Evolutionary conservation across 2,888 invertebrate species (phyloP), one percentile per base, ranked within the genome.

Genomic region (Cantharis rufa): DNA sequence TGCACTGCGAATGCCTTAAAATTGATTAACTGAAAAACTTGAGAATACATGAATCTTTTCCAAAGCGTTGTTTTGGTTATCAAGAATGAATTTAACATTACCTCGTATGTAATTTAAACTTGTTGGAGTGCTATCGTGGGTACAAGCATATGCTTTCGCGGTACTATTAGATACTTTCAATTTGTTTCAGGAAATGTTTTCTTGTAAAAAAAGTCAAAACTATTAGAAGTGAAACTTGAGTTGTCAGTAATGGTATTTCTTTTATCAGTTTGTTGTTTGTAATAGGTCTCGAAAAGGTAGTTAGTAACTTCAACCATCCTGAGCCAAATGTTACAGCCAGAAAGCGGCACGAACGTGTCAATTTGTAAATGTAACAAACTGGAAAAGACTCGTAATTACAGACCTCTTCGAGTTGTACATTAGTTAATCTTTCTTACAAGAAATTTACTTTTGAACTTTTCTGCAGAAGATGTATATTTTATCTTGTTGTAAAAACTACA

Each of bases 341-440:
- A 76, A 79, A 79, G 80, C 79, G 75, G 80, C 81, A 82, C 84
- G 84, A 85, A 86, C 86, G 86, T 87, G 86, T 87, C 87, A 87
- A 87, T 87, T 87, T 86, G 85, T 85, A 85, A 87, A 87, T 83
- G 86, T 86, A 86, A 87, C 86, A 86, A 86, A 86, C 85, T 86
- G 86, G 86, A 86, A 86, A 86, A 87, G 86, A 86, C 86, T 86
- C 81, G 87, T 86, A 87, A 87, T 87, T 86, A 87, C 85, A 84
- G 81, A 83, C 81, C 84, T 83, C 83, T 82, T 81, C 80, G 81
- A 84, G 83, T 76, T 78, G 71, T 74, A 78, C 78, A 76, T 76
- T 78, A 78, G 74, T 78, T 78, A 78, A 78, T 78, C 76, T 78
- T 78, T 62, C 78, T 76, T 48, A 70, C 74, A 62, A 70, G 71